Percentiles rank a stretch among this genome's conserved stretches.
Evolutionary conservation across 2,888 invertebrate genomes (phyloP).

Genomic region (Drosophila flavopinicola): DNA sequence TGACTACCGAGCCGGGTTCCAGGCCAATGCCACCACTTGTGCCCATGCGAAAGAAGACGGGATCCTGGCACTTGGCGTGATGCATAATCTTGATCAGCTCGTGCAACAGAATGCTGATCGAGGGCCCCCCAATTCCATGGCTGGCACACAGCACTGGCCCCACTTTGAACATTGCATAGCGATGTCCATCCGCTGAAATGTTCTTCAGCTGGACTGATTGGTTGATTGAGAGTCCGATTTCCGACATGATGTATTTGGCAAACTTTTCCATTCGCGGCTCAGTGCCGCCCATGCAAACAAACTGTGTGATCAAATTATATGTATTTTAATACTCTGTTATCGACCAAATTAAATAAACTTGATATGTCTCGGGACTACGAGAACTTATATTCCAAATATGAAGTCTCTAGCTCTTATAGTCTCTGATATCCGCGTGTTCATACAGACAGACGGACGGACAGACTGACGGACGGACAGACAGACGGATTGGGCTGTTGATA

Average conservation of each 20-base stretch:
- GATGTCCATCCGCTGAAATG: constrained; percentile 93
- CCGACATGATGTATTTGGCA: constrained; percentile 93
- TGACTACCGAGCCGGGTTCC: constrained; percentile 95
- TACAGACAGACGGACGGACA: too few relatives aligned
- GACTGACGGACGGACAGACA: too few relatives aligned
- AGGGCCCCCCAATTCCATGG: constrained; percentile 98
- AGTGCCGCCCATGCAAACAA: constrained; percentile 98
- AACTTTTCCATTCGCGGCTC: constrained; percentile 95
- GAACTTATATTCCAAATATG: too few relatives aligned
- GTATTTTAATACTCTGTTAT: too few relatives aligned
- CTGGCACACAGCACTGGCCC: constrained; percentile 76
- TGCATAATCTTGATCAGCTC: constrained; percentile 97
- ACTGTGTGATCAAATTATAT: too few relatives aligned
- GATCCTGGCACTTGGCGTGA: constrained; percentile 92
- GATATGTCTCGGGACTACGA: too few relatives aligned
- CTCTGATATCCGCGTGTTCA: too few relatives aligned
- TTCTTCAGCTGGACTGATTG: constrained; percentile 93
- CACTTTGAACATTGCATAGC: constrained; percentile 97
- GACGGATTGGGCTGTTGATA: too few relatives aligned
- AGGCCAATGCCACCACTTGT: constrained; percentile 96
- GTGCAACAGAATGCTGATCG: constrained; percentile 95
- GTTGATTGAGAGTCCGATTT: constrained; percentile 93
- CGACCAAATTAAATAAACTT: too few relatives aligned
- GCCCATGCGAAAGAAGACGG: constrained; percentile 94
- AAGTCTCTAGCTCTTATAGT: too few relatives aligned